These are phyloP conservation scores for Nasua narica DNA, from an alignment of 2,797 vertebrate species.

Conservation along the genomic window DNA sequence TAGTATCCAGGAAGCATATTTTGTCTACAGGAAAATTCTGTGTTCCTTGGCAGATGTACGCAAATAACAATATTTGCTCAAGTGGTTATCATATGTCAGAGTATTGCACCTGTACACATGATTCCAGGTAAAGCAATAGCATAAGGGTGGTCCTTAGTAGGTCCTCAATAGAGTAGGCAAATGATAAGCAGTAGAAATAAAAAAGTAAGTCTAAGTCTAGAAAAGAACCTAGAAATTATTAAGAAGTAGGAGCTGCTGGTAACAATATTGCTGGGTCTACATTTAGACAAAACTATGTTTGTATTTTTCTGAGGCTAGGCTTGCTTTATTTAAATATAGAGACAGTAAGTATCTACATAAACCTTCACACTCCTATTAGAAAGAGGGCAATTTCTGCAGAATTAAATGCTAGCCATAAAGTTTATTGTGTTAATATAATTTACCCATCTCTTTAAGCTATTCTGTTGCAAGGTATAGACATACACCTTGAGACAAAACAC, in stretches of 20 bases:
- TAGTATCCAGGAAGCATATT: background rate
- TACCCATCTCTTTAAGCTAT: conserved; percentile 1
- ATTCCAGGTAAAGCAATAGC: background rate
- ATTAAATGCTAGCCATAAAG: background rate
- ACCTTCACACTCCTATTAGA: conserved; percentile 9
- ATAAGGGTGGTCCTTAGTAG: background rate
- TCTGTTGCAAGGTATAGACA: background rate
- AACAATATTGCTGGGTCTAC: background rate
- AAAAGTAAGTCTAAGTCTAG: background rate
- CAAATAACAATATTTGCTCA: background rate
- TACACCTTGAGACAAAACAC: background rate
- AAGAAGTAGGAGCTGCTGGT: background rate
- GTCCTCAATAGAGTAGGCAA: background rate
- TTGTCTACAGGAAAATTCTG: background rate
- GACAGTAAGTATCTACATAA: background rate
- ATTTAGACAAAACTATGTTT: background rate
- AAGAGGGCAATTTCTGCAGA: background rate
- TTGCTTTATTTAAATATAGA: conserved; percentile 40
- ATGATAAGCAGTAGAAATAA: background rate
- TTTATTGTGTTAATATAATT: background rate
- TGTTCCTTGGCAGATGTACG: background rate
- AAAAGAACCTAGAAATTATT: background rate
- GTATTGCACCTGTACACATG: background rate
- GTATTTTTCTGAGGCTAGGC: background rate
- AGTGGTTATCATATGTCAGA: background rate